phyloP scores from a whole-genome alignment of 2,113 vertebrate species.

The Psophia crepitans region DNA sequence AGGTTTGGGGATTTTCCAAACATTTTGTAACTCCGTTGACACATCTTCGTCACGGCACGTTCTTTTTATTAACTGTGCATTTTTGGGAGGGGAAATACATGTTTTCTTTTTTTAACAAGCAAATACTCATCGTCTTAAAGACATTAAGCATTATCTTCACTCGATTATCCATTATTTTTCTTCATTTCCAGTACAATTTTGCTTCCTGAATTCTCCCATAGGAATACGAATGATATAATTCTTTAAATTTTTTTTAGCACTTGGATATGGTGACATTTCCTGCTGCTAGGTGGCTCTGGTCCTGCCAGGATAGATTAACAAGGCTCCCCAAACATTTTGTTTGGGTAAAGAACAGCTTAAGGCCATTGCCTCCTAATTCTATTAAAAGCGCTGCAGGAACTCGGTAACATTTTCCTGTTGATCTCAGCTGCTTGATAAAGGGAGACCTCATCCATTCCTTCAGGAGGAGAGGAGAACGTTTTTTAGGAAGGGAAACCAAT shows the following conservation, averaged over 20 bases:
- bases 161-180: background rate
- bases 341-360: slow-evolving; percentile 2
- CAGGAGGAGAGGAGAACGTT: background rate
- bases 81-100: background rate
- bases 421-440: background rate
- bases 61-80: background rate
- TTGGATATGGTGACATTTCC: background rate
- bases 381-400: background rate
- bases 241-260: background rate
- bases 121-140: background rate
- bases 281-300: background rate
- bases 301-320: background rate
- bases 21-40: background rate
- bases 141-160: background rate
- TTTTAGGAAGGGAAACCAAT: slow-evolving; percentile 4
- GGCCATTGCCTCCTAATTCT: background rate
- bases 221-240: background rate
- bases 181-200: background rate
- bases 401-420: background rate
- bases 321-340: background rate
- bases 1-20: background rate
- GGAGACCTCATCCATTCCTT: background rate
- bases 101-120: background rate
- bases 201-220: background rate
- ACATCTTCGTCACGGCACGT: background rate